Evolutionary conservation across 2,888 invertebrate species (phyloP), one percentile per base, ranked within the genome.

Genomic region (Fabriciana adippe): DNA sequence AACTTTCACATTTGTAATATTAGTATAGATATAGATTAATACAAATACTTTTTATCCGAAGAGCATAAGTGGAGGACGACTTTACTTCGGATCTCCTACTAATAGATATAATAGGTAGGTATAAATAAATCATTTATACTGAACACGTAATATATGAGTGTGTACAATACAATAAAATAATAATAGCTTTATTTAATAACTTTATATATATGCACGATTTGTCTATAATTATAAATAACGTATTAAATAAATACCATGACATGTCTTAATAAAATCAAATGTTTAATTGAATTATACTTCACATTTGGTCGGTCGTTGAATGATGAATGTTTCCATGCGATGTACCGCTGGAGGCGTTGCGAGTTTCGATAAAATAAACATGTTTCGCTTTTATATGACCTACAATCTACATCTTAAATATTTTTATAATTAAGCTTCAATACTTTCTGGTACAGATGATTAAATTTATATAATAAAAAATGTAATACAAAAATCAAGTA

Each of bases 211-310:
- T 16, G 2, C 18, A 51, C 51, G 51, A 35, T 16, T 51, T 18
- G 41, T 61, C 8, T 61, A 8, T 31, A 31, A 26, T 59, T 31
- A 59, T 48, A 59, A 59, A 61, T 61, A 15, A 53, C 18, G 51
- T 18, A 61, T 61, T 51, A 53, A 61, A 51, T 16, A 51, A 50
- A 53, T 18, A 53, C 61, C 35, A 61, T 53, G 61, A 59, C 47
- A n/a, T 41, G 18, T 51, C 35, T 51, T 50, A 63, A 57, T 66
- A 57, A 54, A 66, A 53, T 55, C 16, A 50, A 56, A 66, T 31
- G 50, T 41, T 14, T 66, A 61, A 68, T 68, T 71, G 48, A 71
- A 68, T 66, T 56, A 61, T 16, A 55, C 47, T 41, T 63, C 51
- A 53, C 18, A 53, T 61, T 26, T 51, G 50, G 61, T 53, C 31